Evolutionary conservation across 2,888 invertebrate species (phyloP), one percentile per base, ranked within the genome.

Genomic region (Cantharis flavilabris): DNA sequence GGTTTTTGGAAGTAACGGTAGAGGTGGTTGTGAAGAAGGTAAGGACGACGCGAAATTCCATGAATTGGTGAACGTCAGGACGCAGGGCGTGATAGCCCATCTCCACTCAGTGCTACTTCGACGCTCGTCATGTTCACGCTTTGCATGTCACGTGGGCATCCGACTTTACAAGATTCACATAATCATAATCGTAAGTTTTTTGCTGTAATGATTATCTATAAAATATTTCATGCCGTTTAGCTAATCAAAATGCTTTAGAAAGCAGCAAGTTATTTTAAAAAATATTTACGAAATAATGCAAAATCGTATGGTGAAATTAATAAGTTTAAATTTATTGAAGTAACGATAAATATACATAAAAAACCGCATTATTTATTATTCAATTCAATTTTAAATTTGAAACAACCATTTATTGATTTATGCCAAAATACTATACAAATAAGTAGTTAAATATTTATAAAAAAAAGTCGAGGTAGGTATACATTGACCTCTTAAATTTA

Each of bases 91-190:
- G 73, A 78, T 77, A 69, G 70, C 76, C 71, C 69, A 78, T 77
- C 73, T 71, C 77, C 76, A 75, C 79, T 72, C 81, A 83, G 83
- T 82, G 74, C 77, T 78, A 77, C 75, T 65, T 74, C 80, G 78
- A 80, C 82, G 81, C 83, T 79, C 83, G 85, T 81, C 83, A 86
- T 86, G 86, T 86, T 86, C 81, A 86, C 86, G 81, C 82, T 86
- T 82, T 86, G 86, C 80, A 86, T 86, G 86, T 86, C 86, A 81
- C 86, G 86, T 80, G 85, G 85, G 80, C 83, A 84, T 82, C 85
- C 86, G 79, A 84, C 83, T 79, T 75, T 83, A 77, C 83, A 84
- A 78, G 84, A 86, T 82, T 83, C 82, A 77, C 73, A 79, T 73
- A 80, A 80, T 76, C 82, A 81, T 73, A 80, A 76, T 67, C 82